Percentiles rank a stretch among this genome's conserved stretches.
Evolutionary conservation across 2,888 invertebrate genomes (phyloP).

Genomic region (Pseudococcus longispinus): DNA sequence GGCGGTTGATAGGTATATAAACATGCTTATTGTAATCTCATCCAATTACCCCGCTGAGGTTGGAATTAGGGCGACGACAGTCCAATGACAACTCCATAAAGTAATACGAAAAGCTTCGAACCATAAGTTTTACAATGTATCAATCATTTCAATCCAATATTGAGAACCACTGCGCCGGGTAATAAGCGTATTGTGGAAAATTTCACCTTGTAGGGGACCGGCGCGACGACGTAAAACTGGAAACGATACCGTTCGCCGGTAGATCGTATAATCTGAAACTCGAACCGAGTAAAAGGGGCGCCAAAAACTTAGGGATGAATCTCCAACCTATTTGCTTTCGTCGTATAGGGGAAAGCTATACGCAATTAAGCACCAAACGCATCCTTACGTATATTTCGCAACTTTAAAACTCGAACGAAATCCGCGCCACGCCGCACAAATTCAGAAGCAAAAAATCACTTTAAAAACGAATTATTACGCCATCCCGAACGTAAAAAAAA

Average conservation of each 20-base stretch:
- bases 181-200: slow-evolving; percentile 18
- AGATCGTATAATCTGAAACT: slow-evolving; percentile 4
- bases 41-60: no score
- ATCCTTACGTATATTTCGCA: background rate
- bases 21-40: no score
- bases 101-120: no score
- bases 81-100: no score
- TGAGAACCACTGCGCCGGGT: background rate
- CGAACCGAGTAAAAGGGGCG: slow-evolving; percentile 5
- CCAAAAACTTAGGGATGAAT: slow-evolving; percentile 31
- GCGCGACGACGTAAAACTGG: background rate
- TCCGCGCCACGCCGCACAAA: background rate
- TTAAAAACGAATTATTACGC: slow-evolving; percentile 17
- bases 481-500: background rate
- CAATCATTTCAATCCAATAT: background rate
- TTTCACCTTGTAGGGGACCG: slow-evolving; percentile 5
- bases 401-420: background rate
- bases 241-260: slow-evolving; percentile 19
- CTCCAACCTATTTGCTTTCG: slow-evolving; percentile 10
- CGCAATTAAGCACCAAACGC: background rate
- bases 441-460: background rate
- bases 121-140: no score
- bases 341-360: background rate
- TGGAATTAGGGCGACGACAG: no score
- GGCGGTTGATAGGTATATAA: no score